Conservation (phyloP, 92 coral and sea anemone genomes). For the Palythoa heliodiscus region DNA sequence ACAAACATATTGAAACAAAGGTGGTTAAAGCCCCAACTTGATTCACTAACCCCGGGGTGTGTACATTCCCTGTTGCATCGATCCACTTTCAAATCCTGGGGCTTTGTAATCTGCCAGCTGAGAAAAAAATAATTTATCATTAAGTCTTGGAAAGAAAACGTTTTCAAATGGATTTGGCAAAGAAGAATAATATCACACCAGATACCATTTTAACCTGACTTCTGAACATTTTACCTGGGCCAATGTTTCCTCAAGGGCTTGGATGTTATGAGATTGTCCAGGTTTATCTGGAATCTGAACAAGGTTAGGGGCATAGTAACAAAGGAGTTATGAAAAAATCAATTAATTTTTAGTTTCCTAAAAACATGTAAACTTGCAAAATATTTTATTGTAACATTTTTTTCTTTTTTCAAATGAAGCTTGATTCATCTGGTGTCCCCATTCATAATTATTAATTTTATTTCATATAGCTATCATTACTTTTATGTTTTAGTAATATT, state of each 20-base stretch:
- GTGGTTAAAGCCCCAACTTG: not conserved
- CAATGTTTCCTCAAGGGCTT: slow-evolving; percentile 81
- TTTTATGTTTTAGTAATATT: too few species aligned
- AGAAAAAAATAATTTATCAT: not conserved
- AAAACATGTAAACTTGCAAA: not conserved
- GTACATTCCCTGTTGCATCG: slow-evolving; percentile 97
- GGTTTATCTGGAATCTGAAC: slow-evolving; percentile 94
- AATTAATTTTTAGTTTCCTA: not conserved
- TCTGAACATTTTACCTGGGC: slow-evolving; percentile 64
- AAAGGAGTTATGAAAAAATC: not conserved
- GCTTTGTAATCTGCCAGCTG: slow-evolving; percentile 94
- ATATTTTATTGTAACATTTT: not conserved
- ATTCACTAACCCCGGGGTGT: slow-evolving; percentile 73
- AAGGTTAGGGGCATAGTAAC: slow-evolving; percentile 55
- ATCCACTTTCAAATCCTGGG: slow-evolving; percentile 95
- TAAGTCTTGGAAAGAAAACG: too few species aligned
- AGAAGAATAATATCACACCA: too few species aligned
- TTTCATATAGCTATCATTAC: too few species aligned
- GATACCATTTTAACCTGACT: not conserved
- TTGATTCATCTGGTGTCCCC: too few species aligned
- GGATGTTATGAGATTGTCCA: slow-evolving; percentile 88
- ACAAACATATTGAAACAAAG: not conserved
- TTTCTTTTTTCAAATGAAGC: not conserved
- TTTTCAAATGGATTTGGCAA: not conserved
- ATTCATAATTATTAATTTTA: too few species aligned